Conservation (phyloP, 2,113 vertebrate species). For the Paradoxurus hermaphroditus region DNA sequence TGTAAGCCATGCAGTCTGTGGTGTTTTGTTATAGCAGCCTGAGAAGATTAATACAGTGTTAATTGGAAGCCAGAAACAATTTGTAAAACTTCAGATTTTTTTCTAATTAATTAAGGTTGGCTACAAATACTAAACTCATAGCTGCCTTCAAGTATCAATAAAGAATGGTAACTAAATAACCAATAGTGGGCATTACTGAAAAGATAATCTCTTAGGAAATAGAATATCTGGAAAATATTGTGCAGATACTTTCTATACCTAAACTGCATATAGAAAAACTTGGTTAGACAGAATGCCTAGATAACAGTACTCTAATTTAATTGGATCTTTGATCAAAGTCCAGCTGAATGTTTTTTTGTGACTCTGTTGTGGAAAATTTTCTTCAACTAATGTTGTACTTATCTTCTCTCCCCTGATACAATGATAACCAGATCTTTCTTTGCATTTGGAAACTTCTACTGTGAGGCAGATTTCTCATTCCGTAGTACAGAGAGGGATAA, state of each 20-base stretch:
- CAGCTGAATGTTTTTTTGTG: neutral
- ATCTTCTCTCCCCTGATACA: neutral
- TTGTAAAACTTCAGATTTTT: neutral
- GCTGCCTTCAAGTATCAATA: neutral
- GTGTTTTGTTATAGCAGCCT: neutral
- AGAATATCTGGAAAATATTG: neutral
- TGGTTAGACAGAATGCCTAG: neutral
- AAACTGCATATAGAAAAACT: neutral
- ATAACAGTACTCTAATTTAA: neutral
- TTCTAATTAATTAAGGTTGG: neutral
- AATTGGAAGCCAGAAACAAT: neutral
- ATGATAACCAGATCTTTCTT: neutral
- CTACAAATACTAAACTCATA: constrained; percentile 12
- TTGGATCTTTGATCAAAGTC: neutral
- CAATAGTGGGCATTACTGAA: neutral
- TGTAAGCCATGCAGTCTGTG: neutral
- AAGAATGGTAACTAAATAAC: neutral
- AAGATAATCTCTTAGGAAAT: neutral
- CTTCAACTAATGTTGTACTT: neutral
- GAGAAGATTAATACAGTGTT: neutral
- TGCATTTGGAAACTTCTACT: neutral
- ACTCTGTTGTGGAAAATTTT: neutral
- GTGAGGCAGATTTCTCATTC: neutral
- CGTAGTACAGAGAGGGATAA: neutral
- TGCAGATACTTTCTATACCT: neutral